Conservation (phyloP, 2,888 invertebrate species). For the Callimorpha dominula region DNA sequence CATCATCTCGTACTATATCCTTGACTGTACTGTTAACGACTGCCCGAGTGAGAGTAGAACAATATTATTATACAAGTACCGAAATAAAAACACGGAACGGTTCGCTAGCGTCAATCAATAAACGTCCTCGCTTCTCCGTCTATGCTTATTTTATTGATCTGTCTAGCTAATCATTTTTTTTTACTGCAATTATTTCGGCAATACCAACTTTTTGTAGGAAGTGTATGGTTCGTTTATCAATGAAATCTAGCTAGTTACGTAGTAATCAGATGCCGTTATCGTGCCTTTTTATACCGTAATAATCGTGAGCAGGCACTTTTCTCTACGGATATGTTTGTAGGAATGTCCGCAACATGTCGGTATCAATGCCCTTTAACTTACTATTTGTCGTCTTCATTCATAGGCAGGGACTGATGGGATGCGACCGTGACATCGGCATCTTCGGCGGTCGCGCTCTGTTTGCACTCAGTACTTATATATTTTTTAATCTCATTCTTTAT, state of each 20-base stretch:
- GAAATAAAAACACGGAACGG: constrained; percentile 18
- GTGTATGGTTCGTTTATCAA: constrained; percentile 11
- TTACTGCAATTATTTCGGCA: constrained; percentile 19
- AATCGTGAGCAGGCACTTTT: constrained; percentile 5
- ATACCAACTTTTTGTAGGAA: constrained; percentile 16
- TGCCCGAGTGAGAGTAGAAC: constrained; percentile 12
- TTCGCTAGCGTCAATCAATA: constrained; percentile 36
- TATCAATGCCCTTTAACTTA: neutral
- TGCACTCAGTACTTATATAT: too few relatives aligned
- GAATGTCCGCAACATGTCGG: neutral
- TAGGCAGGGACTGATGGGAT: neutral
- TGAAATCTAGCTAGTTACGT: neutral
- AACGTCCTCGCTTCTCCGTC: constrained; percentile 40
- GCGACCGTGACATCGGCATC: too few relatives aligned
- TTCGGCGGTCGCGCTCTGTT: too few relatives aligned
- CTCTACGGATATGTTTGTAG: neutral
- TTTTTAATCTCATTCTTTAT: too few relatives aligned
- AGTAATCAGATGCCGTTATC: neutral
- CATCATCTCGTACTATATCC: constrained; percentile 29
- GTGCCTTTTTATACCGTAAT: neutral
- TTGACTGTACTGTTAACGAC: constrained; percentile 30
- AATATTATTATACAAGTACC: constrained; percentile 5
- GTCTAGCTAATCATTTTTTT: constrained; percentile 22
- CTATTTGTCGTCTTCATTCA: neutral
- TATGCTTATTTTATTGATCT: constrained; percentile 31